Evolutionary conservation across 2,888 invertebrate species (phyloP).

Genomic region (Euphydryas editha): DNA sequence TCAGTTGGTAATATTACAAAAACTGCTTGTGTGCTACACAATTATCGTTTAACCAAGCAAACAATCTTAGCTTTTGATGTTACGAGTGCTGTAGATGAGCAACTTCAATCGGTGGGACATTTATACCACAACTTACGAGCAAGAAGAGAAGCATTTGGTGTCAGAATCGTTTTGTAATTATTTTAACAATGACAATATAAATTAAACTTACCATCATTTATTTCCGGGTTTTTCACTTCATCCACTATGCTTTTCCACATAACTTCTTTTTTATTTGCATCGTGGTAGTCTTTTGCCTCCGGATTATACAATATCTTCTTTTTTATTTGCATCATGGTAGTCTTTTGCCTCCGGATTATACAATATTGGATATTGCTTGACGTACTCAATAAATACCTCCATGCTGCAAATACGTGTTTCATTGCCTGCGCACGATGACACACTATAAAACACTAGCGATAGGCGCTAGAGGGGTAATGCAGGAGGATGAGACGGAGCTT

Average conservation of each 20-base stretch:
- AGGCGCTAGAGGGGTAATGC: too few relatives aligned
- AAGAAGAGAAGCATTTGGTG: constrained; percentile 45
- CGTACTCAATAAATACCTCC: too few relatives aligned
- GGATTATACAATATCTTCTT: too few relatives aligned
- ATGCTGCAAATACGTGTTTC: too few relatives aligned
- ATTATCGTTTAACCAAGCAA: too few relatives aligned
- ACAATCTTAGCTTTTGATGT: too few relatives aligned
- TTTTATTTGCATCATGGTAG: too few relatives aligned
- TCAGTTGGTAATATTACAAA: constrained; percentile 42
- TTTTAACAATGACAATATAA: constrained; percentile 42
- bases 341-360: too few relatives aligned
- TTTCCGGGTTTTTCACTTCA: constrained; percentile 44
- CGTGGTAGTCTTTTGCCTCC: constrained; percentile 45
- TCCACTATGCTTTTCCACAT: constrained; percentile 43
- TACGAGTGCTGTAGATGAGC: constrained; percentile 43
- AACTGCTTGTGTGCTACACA: constrained; percentile 38
- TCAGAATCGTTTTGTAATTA: constrained; percentile 46
- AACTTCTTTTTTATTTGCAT: constrained; percentile 41
- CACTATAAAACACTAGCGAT: too few relatives aligned
- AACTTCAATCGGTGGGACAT: constrained; percentile 41
- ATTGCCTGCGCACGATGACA: too few relatives aligned
- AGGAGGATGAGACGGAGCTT: too few relatives aligned
- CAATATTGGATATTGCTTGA: too few relatives aligned
- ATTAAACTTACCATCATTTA: constrained; percentile 45
- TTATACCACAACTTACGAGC: constrained; percentile 44